These are phyloP conservation scores for Pogonocichla stellata DNA, from an alignment of 2,113 vertebrate species.

Conservation along the genomic window DNA sequence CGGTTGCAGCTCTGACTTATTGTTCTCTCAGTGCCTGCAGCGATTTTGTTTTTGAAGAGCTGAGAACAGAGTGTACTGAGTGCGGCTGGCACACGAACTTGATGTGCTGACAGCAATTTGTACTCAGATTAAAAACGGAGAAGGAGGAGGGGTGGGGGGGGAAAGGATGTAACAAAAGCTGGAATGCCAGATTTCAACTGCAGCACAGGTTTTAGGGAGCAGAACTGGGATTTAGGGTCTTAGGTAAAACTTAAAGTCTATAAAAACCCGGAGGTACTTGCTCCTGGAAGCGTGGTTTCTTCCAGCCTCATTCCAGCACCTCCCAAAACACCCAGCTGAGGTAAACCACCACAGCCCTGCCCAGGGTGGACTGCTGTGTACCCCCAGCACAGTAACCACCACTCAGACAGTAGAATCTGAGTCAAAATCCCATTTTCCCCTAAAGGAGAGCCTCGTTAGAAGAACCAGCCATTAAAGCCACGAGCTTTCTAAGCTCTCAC, in stretches of 20 bases:
- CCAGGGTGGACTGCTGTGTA: background rate
- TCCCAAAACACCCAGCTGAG: background rate
- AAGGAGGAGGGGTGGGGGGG: background rate
- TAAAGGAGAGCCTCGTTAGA: background rate
- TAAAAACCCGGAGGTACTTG: background rate
- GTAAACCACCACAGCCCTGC: background rate
- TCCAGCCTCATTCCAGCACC: conserved; percentile 46
- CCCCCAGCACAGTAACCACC: background rate
- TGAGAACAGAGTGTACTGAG: conserved; percentile 83
- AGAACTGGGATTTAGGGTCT: conserved; percentile 34
- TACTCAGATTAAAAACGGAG: conserved; percentile 78
- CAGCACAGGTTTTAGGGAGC: conserved; percentile 63
- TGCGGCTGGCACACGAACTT: conserved; percentile 82
- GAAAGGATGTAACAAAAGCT: conserved; percentile 68
- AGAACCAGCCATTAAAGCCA: background rate
- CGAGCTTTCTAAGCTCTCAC: background rate
- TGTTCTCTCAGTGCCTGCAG: conserved; percentile 81
- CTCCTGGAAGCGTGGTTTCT: conserved; percentile 17
- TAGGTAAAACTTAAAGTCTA: conserved; percentile 23
- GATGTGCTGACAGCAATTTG: conserved; percentile 84
- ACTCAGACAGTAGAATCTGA: background rate
- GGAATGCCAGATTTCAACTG: conserved; percentile 64
- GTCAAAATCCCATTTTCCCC: background rate
- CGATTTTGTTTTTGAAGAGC: conserved; percentile 83
- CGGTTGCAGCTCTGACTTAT: conserved; percentile 77